Base-by-base conservation (phyloP, 2,797 vertebrate genomes). In the Phalanger gymnotis region DNA sequence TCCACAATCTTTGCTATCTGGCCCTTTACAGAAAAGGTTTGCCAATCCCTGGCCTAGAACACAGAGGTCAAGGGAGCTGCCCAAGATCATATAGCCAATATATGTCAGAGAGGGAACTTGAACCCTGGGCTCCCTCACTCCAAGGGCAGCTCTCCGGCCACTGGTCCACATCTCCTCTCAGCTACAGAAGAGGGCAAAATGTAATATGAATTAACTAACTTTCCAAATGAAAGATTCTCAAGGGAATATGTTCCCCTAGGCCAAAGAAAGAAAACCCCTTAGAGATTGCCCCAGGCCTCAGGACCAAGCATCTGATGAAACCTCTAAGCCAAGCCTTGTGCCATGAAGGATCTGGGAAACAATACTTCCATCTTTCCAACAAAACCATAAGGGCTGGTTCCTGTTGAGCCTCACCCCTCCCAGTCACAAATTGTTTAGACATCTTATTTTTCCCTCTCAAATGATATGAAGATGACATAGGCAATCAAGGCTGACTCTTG, bases 381-480 rank as follows among this genome's bases (percentile, higher is more conserved):
- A 56, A 81, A 54, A 25, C 92, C 13, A 0, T 0, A 9, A 54
- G 56, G 87, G 40, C 93, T 12, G 19, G 56, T 0, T 55, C 57
- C 96, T 94, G 93, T 2, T 73, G 53, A 53, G 57, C 93, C 53
- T 94, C 95, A 90, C 5, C 51, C 55, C 28, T 92, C 52, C 61
- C 53, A 27, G 93, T n/a, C 54, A 57, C 3, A 90, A 91, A n/a
- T 0, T 51, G 53, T 93, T 73, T 90, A 91, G 96, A 94, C 58
- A n/a, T 73, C 31, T 27, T 54, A 14, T 53, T 53, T 94, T 93
- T 93, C 47, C 40, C 52, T 91, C 0, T 0, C 54, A 47, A 9
- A 92, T 52, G 89, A 91, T 93, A 73, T 10, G 94, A 95, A 97
- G 92, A 96, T 54, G 97, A 97, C 95, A 91, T 96, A 91, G 97